These are phyloP conservation scores for Pseudomugil gertrudae DNA, from an alignment of 2,797 vertebrate genomes.

Conservation along the genomic window DNA sequence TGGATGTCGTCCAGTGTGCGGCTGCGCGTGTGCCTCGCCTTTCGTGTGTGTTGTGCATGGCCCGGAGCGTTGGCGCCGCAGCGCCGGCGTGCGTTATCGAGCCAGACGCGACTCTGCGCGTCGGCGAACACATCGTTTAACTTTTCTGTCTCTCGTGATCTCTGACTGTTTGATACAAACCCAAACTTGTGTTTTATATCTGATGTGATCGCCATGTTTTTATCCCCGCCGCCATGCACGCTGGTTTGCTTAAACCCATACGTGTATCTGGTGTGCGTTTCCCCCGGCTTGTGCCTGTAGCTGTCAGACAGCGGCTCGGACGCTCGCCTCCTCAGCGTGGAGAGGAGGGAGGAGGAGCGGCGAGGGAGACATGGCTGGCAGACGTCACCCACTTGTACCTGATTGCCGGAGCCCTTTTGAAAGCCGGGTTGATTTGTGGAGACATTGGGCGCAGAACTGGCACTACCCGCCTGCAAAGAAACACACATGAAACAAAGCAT, in stretches of 20 bases:
- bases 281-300: constrained; percentile 42
- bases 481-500: not conserved
- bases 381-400: constrained; percentile 71
- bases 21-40: constrained; percentile 20
- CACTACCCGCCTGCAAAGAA: constrained; percentile 16
- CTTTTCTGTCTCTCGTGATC: constrained; percentile 8
- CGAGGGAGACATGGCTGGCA: constrained; percentile 31
- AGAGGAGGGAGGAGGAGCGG: constrained; percentile 58
- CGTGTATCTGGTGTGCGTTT: constrained; percentile 49
- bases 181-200: not conserved
- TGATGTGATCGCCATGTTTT: not conserved
- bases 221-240: not conserved
- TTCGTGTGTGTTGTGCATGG: rapidly evolving
- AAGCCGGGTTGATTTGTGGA: not conserved
- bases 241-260: constrained; percentile 23
- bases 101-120: not conserved
- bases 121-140: constrained; percentile 12
- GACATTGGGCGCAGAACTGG: constrained; percentile 3
- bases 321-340: constrained; percentile 53
- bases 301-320: constrained; percentile 55
- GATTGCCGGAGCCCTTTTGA: constrained; percentile 41
- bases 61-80: not conserved
- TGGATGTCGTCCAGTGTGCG: constrained; percentile 11
- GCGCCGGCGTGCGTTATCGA: not conserved
- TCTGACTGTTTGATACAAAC: constrained; percentile 18